Conservation (phyloP, 2,888 invertebrate species). For the Nematopogon swammerdamellus region DNA sequence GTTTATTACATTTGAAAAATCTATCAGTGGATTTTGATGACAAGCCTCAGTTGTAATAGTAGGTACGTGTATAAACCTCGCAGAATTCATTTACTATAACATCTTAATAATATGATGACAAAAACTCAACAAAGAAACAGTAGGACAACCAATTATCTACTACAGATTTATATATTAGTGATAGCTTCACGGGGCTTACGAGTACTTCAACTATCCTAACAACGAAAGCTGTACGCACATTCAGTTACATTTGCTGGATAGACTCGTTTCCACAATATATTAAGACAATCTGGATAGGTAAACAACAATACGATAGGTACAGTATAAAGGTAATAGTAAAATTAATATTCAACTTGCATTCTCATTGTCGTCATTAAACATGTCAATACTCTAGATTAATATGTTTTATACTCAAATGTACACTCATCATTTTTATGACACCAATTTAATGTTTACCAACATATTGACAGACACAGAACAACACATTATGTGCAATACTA, state of each 20-base stretch:
- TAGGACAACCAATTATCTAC: slow-evolving; percentile 17
- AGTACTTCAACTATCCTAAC: slow-evolving; percentile 36
- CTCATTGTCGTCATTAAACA: too few relatives aligned
- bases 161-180: slow-evolving; percentile 14
- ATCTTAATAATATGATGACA: slow-evolving; percentile 43
- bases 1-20: slow-evolving; percentile 55
- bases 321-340: neutral
- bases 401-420: too few relatives aligned
- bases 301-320: neutral
- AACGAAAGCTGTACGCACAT: slow-evolving; percentile 32
- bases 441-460: too few relatives aligned
- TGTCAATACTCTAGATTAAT: too few relatives aligned
- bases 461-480: slow-evolving; percentile 5
- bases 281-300: neutral
- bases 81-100: slow-evolving; percentile 48
- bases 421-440: neutral
- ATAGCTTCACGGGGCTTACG: neutral
- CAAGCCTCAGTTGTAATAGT: slow-evolving; percentile 53
- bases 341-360: neutral
- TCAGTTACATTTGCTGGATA: neutral
- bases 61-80: slow-evolving; percentile 44
- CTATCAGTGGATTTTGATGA: slow-evolving; percentile 50
- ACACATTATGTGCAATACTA: slow-evolving; percentile 37
- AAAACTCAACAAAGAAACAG: slow-evolving; percentile 52
- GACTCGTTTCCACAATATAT: neutral